A percentile compares a stretch with the other conserved stretches of the same genome.
Conservation (phyloP, 2,113 vertebrate species). For the Tragelaphus buxtoni region DNA sequence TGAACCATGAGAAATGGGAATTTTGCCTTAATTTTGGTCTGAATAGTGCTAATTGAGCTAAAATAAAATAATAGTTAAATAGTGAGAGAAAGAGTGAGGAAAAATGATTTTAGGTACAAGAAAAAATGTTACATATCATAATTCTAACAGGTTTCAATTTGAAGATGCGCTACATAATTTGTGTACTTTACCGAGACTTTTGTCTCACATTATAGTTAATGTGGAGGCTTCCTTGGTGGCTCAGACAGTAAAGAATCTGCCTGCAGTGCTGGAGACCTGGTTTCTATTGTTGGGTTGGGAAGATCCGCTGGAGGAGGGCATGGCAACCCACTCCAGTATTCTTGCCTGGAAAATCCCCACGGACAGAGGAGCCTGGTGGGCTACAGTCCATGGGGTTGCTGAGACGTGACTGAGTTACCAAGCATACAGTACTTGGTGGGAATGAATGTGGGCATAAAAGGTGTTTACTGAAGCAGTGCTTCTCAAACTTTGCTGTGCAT, state of each 20-base stretch:
- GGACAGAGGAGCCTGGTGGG: neutral
- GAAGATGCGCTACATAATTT: neutral
- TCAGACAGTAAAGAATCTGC: neutral
- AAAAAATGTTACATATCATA: neutral
- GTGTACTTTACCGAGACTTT: neutral
- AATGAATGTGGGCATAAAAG: neutral
- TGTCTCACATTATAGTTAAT: neutral
- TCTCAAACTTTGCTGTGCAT: neutral
- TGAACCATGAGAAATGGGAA: neutral
- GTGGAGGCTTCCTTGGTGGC: neutral
- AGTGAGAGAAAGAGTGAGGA: neutral
- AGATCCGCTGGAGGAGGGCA: neutral
- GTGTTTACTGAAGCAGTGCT: neutral
- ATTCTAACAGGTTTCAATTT: neutral
- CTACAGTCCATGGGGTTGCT: neutral
- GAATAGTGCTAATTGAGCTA: neutral
- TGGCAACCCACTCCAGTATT: neutral
- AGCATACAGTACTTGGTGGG: neutral
- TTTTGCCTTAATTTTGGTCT: neutral
- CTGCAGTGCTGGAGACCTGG: neutral
- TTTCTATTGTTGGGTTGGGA: neutral
- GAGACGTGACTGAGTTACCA: neutral
- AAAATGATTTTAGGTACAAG: neutral
- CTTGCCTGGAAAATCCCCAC: neutral
- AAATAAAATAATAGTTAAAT: neutral